phyloP scores from a whole-genome alignment of 2,888 invertebrate species.

The Diarsia rubi region DNA sequence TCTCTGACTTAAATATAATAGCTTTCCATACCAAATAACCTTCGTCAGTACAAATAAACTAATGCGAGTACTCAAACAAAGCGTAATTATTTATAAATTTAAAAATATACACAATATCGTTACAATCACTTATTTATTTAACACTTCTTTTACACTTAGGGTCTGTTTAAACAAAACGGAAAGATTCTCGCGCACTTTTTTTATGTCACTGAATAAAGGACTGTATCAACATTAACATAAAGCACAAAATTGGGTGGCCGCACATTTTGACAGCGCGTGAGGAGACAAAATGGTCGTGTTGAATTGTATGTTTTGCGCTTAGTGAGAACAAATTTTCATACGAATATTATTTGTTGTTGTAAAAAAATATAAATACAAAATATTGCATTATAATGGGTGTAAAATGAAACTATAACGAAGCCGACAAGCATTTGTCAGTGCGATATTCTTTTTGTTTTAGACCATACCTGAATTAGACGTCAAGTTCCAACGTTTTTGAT shows the following conservation, averaged over 20 bases:
- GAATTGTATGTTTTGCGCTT: not conserved
- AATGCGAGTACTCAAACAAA: not conserved
- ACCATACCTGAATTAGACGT: not conserved
- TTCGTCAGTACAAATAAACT: not conserved
- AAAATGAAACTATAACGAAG: not conserved
- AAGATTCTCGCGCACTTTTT: too few species aligned
- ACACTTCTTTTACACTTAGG: not conserved
- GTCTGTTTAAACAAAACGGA: too few species aligned
- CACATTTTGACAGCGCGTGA: too few species aligned
- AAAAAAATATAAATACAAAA: not conserved
- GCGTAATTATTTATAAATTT: not conserved
- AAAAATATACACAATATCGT: constrained; percentile 6
- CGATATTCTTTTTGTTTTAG: not conserved
- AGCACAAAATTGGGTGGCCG: not conserved
- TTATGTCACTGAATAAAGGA: too few species aligned
- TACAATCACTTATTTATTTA: not conserved
- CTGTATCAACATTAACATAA: not conserved
- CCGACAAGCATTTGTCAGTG: not conserved
- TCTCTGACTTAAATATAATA: constrained; percentile 15
- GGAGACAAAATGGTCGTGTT: too few species aligned
- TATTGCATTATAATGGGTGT: not conserved
- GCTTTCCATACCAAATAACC: not conserved
- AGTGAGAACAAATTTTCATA: not conserved
- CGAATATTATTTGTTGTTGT: not conserved
- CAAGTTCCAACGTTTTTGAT: not conserved